These are phyloP conservation scores for Bombus difficillimus DNA, from an alignment of 1,140 invertebrate genomes.

Conservation along the genomic window DNA sequence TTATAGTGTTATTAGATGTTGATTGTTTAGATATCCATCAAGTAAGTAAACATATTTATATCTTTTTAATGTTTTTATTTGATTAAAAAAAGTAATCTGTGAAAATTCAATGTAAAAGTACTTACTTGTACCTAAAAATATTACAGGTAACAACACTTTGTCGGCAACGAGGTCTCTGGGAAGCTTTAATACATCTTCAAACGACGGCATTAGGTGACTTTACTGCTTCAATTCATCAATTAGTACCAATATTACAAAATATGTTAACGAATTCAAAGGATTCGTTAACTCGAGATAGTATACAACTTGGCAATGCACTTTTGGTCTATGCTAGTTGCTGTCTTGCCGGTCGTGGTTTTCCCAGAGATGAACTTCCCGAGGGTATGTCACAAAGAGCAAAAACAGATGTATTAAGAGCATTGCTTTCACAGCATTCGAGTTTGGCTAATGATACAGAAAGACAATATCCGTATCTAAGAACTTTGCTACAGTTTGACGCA, in stretches of 20 bases:
- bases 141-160: constrained; percentile 88
- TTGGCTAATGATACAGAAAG: constrained; percentile 86
- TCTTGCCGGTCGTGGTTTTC: constrained; percentile 95
- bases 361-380: constrained; percentile 92
- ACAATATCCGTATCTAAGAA: constrained; percentile 91
- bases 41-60: constrained; percentile 77
- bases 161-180: constrained; percentile 90
- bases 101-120: not conserved
- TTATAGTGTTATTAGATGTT: constrained; percentile 92
- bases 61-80: not conserved
- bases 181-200: constrained; percentile 94
- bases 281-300: constrained; percentile 79
- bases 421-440: constrained; percentile 87
- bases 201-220: constrained; percentile 93
- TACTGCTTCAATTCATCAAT: constrained; percentile 91
- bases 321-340: constrained; percentile 97
- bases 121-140: not conserved
- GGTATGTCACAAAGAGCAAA: constrained; percentile 88
- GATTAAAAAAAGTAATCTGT: not conserved
- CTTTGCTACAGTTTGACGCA: constrained; percentile 92
- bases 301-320: constrained; percentile 92
- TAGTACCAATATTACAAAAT: constrained; percentile 84
- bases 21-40: constrained; percentile 95
- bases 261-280: constrained; percentile 72
- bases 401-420: constrained; percentile 87